phyloP scores from a whole-genome alignment of 2,113 vertebrate species.

The Sarotherodon lohbergeri region DNA sequence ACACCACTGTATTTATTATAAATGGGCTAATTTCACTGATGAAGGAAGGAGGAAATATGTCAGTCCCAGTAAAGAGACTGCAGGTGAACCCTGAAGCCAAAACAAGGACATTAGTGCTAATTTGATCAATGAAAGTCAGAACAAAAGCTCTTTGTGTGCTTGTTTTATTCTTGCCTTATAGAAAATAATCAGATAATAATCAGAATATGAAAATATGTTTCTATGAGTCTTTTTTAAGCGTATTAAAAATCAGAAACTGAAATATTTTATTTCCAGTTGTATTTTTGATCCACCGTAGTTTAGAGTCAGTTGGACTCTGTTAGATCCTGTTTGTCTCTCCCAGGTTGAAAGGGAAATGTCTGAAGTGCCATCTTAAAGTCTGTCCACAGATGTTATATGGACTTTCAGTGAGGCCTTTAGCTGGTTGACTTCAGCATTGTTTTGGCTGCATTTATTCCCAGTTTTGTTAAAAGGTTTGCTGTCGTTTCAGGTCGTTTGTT shows the following conservation, averaged over 20 bases:
- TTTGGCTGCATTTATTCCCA: too few relatives aligned
- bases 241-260: not conserved
- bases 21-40: not conserved
- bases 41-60: not conserved
- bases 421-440: too few relatives aligned
- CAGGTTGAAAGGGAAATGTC: not conserved
- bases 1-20: not conserved
- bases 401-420: too few relatives aligned
- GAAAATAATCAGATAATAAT: not conserved
- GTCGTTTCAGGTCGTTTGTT: too few relatives aligned
- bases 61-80: not conserved
- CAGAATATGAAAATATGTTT: not conserved
- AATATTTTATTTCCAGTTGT: not conserved
- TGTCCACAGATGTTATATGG: not conserved
- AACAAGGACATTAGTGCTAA: not conserved
- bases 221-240: not conserved
- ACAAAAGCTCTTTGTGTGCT: not conserved
- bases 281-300: not conserved
- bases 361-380: not conserved
- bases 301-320: not conserved
- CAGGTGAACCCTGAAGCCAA: not conserved
- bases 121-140: not conserved
- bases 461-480: too few relatives aligned
- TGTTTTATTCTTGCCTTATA: not conserved
- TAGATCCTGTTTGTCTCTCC: fast-evolving